Conservation (phyloP, 2,797 vertebrate species). For the Nyctibius grandis region DNA sequence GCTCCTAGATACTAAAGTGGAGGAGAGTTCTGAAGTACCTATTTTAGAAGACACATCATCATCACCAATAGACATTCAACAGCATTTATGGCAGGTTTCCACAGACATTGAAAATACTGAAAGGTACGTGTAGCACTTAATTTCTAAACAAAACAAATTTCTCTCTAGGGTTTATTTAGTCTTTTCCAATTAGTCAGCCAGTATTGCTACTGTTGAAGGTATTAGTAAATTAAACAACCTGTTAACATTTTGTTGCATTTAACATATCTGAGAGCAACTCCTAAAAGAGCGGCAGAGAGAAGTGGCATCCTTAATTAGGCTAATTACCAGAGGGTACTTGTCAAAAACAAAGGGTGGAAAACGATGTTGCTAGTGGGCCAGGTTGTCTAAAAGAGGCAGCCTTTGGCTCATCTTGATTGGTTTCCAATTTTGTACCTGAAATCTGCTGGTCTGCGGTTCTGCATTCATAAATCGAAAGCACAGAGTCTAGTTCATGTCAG, state of each 20-base stretch:
- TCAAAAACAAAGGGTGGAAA: background rate
- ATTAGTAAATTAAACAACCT: background rate
- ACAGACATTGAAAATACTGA: constrained; percentile 95
- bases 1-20: constrained; percentile 80
- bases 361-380: background rate
- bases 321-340: background rate
- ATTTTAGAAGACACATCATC: constrained; percentile 90
- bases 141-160: background rate
- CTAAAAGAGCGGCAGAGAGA: background rate
- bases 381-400: background rate
- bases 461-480: background rate
- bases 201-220: background rate
- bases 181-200: background rate
- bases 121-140: constrained; percentile 72
- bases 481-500: background rate
- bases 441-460: background rate
- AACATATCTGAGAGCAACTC: background rate
- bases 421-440: background rate
- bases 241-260: background rate
- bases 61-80: constrained; percentile 85
- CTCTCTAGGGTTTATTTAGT: background rate
- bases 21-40: constrained; percentile 88
- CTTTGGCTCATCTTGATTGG: background rate
- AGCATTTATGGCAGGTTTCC: constrained; percentile 90
- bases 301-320: background rate